Percentiles rank a stretch among this genome's conserved stretches.
Evolutionary conservation across 2,888 invertebrate genomes (phyloP).

Genomic region (Drosophila nr. perissopoda): DNA sequence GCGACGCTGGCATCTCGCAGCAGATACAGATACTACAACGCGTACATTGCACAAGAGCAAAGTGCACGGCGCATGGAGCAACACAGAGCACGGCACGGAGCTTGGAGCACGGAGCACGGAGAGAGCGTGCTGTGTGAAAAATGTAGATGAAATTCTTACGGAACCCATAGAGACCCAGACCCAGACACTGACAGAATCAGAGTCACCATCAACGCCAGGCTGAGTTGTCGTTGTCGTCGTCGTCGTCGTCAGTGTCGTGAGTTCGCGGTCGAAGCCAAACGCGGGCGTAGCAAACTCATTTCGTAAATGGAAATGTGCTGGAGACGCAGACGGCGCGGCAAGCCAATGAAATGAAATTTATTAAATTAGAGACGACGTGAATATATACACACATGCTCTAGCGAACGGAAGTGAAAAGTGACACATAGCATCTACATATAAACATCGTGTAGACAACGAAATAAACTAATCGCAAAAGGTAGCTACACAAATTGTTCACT

Average conservation of each 20-base stretch:
- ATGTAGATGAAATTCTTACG: slow-evolving; percentile 63
- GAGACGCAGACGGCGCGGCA: slow-evolving; percentile 51
- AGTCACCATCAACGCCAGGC: slow-evolving; percentile 54
- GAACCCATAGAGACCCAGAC: slow-evolving; percentile 57
- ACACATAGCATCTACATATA: slow-evolving; percentile 17
- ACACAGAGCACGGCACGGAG: slow-evolving; percentile 30
- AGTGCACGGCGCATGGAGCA: slow-evolving; percentile 73
- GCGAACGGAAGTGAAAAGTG: slow-evolving; percentile 72
- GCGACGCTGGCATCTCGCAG: slow-evolving; percentile 23
- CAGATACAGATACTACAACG: slow-evolving; percentile 46
- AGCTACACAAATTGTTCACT: slow-evolving; percentile 45
- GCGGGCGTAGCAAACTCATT: slow-evolving; percentile 63
- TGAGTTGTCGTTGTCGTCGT: slow-evolving; percentile 40
- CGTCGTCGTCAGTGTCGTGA: slow-evolving; percentile 46
- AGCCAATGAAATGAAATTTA: slow-evolving; percentile 72
- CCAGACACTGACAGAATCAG: slow-evolving; percentile 58
- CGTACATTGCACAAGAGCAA: slow-evolving; percentile 64
- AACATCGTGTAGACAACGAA: slow-evolving; percentile 30
- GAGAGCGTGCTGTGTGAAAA: slow-evolving; percentile 28
- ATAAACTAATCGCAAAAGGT: slow-evolving; percentile 69
- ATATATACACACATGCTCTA: slow-evolving; percentile 34
- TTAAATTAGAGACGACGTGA: slow-evolving; percentile 73
- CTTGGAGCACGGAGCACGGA: slow-evolving; percentile 30
- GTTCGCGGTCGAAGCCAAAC: slow-evolving; percentile 40
- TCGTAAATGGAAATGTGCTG: slow-evolving; percentile 69